phyloP scores from a whole-genome alignment of 2,888 invertebrate species.

The Notocelia uddmanniana region DNA sequence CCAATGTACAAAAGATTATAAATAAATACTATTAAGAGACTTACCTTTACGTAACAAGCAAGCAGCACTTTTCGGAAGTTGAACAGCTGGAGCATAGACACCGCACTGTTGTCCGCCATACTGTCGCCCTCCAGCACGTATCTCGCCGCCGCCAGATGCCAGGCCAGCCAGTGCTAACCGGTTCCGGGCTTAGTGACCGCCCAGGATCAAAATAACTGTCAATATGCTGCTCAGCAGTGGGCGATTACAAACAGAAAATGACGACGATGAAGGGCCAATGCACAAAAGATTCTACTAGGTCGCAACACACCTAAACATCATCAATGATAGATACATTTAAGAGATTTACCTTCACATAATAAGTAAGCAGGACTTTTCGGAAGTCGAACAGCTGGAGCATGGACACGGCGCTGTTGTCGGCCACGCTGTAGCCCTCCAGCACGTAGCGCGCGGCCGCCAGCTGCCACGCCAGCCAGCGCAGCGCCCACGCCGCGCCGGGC shows the following conservation, averaged over 20 bases:
- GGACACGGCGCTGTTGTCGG: slow-evolving; percentile 98
- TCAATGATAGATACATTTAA: too few species aligned
- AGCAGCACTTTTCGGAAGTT: too few species aligned
- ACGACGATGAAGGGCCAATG: too few species aligned
- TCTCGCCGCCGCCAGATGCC: slow-evolving; percentile 97
- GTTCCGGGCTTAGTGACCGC: too few species aligned
- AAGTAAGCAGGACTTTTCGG: slow-evolving; percentile 91
- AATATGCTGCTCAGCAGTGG: too few species aligned
- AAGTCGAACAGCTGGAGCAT: slow-evolving; percentile 99
- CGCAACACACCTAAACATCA: too few species aligned
- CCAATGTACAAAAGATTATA: too few species aligned
- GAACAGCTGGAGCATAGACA: slow-evolving; percentile 98
- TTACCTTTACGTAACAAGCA: too few species aligned
- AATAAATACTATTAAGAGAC: too few species aligned
- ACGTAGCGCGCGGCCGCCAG: slow-evolving; percentile 98
- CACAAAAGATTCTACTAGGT: too few species aligned
- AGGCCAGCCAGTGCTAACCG: slow-evolving; percentile 98
- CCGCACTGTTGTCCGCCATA: slow-evolving; percentile 98
- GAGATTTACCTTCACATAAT: slow-evolving; percentile 26
- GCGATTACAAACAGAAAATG: too few species aligned
- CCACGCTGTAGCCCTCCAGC: slow-evolving; percentile 99
- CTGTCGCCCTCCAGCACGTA: slow-evolving; percentile 99
- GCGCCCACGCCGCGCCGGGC: slow-evolving; percentile 98
- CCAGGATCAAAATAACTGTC: too few species aligned
- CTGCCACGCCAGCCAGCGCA: slow-evolving; percentile 99